Evolutionary conservation across 2,797 vertebrate genomes (phyloP).

Genomic region (Falco novaeseelandiae): DNA sequence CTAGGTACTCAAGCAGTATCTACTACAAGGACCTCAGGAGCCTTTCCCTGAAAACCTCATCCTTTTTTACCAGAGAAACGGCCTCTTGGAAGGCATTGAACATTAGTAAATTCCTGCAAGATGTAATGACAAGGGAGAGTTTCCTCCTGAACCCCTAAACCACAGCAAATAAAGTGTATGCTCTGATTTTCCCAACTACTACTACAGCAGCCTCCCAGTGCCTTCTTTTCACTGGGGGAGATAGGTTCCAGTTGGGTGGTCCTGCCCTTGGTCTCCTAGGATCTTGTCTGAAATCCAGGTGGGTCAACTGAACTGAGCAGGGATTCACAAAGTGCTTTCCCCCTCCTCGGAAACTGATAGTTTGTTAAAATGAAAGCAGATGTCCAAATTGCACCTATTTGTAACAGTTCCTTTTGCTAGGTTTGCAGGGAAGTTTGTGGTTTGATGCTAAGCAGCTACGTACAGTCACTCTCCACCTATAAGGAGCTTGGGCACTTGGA

Average conservation of each 20-base stretch:
- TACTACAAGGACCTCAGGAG: neutral
- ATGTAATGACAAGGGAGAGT: neutral
- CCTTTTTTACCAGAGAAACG: neutral
- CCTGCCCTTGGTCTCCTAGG: neutral
- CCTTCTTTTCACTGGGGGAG: neutral
- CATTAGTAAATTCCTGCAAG: neutral
- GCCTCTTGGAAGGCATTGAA: neutral
- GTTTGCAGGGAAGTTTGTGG: neutral
- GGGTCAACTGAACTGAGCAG: neutral
- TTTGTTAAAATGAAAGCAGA: neutral
- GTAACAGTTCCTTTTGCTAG: neutral
- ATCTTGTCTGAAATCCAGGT: neutral
- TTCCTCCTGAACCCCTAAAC: neutral
- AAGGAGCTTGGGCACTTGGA: neutral
- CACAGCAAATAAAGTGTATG: neutral
- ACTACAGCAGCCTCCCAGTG: neutral
- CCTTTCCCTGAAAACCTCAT: neutral
- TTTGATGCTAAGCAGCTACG: neutral
- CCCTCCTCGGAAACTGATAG: neutral
- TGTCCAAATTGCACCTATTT: neutral
- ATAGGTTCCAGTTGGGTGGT: neutral
- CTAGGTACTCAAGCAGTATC: neutral
- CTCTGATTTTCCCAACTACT: neutral
- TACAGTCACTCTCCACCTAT: neutral
- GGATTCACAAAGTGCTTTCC: neutral